Evolutionary conservation across 2,797 vertebrate genomes (phyloP), one percentile per base, ranked within the genome.

Genomic region (Heliangelus exortis): DNA sequence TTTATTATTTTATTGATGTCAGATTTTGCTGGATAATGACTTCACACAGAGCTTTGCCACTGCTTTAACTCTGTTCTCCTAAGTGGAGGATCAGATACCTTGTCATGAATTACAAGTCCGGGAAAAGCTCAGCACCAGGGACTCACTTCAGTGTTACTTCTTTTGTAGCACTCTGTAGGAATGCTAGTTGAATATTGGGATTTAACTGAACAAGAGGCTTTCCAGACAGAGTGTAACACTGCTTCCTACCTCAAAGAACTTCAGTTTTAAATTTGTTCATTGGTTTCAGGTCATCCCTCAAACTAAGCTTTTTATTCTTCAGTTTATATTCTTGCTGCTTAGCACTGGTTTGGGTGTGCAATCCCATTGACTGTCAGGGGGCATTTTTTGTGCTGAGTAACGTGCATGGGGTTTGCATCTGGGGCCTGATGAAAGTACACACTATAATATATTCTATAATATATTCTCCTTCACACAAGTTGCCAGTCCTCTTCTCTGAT

Each of bases 11-110:
- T 53, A 74, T 65, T 58, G 25, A 33, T 45, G 51, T 80, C 29
- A 2, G 10, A 50, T 74, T 89, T 91, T 81, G 7, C 51, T 69
- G n/a, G 53, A 50, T 87, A 88, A 87, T 55, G 57, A 86, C 66
- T 67, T 91, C 55, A 79, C 45, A 55, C 29, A 59, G 59, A 94
- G 51, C 22, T 94, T 95, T 94, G 29, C 59, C 17, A 41, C 63
- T 76, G 33, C 36, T 91, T 78, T 71, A 59, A 18, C 54, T 67
- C 63, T 51, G 9, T 39, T 73, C 65, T 74, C n/a, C 41, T 19
- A 68, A 87, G 58, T 43, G 34, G 15, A 66, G 10, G 62, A 73
- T 89, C 50, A 74, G 50, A 59, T 39, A 50, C n/a, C 9, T 89
- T 89, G 91, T 84, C n/a, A 12, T 12, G 54, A 62, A n/a, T 67